Percentiles rank a stretch among this genome's conserved stretches.
phyloP scores from a whole-genome alignment of 2,113 vertebrate genomes.

The Leiothrix lutea region DNA sequence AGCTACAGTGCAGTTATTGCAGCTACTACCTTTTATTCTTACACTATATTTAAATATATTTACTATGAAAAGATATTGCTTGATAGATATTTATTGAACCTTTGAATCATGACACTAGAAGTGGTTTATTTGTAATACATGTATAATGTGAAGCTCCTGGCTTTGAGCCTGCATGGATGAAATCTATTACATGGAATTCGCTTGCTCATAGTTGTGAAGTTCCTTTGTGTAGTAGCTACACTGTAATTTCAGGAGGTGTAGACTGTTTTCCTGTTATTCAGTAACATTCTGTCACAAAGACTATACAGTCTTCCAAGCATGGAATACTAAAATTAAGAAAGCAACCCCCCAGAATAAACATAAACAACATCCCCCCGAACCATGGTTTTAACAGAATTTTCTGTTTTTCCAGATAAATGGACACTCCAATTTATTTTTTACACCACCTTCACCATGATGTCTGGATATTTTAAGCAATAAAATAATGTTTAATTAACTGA shows the following conservation, averaged over 20 bases:
- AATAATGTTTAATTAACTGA: not conserved
- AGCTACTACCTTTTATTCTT: not conserved
- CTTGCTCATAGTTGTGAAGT: not conserved
- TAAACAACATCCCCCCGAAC: not conserved
- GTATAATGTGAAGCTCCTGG: not conserved
- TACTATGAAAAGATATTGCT: not conserved
- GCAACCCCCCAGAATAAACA: not conserved
- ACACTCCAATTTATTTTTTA: not conserved
- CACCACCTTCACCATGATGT: not conserved
- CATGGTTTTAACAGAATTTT: not conserved
- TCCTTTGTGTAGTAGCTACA: not conserved
- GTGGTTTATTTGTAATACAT: not conserved
- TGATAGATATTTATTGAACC: not conserved
- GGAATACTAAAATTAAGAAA: not conserved
- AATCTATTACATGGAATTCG: not conserved
- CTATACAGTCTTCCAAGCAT: not conserved
- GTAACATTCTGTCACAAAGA: not conserved
- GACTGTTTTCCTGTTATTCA: not conserved
- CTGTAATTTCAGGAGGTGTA: not conserved
- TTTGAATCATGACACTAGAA: not conserved
- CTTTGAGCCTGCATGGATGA: not conserved
- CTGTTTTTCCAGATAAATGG: not conserved
- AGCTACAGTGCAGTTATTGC: not conserved
- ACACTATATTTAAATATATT: not conserved
- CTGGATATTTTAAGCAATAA: not conserved